phyloP scores from a whole-genome alignment of 2,888 invertebrate genomes.

The Andrena camellia region DNA sequence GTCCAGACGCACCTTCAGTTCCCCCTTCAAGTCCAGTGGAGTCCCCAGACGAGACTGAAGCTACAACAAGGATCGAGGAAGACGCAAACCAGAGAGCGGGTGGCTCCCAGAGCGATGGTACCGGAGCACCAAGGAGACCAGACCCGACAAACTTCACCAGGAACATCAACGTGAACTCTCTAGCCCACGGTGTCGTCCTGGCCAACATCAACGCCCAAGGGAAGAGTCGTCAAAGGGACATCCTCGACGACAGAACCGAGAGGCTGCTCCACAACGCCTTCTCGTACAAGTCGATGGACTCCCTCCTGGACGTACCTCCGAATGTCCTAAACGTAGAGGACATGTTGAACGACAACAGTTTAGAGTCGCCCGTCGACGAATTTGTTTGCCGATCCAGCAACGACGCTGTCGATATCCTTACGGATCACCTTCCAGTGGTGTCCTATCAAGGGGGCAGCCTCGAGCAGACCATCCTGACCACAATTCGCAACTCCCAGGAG shows the following conservation, averaged over 20 bases:
- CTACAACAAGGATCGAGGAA: neutral
- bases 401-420: neutral
- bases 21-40: neutral
- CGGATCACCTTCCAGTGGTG: neutral
- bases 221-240: neutral
- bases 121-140: neutral
- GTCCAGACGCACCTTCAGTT: neutral
- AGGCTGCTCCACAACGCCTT: conserved; percentile 10
- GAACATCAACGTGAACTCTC: neutral
- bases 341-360: neutral
- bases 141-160: neutral
- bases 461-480: neutral
- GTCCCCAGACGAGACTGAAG: neutral
- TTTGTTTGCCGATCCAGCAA: neutral
- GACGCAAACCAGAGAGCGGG: neutral
- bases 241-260: conserved; percentile 5
- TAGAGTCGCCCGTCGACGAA: neutral
- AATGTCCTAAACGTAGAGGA: neutral
- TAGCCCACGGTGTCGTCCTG: neutral
- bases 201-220: neutral
- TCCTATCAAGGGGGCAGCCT: neutral
- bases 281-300: neutral
- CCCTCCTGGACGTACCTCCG: neutral
- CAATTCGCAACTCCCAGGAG: neutral
- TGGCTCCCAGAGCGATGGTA: neutral